A percentile compares a stretch with the other conserved stretches of the same genome.
Conservation (phyloP, 2,888 invertebrate genomes). For the Ypsolopha sequella region DNA sequence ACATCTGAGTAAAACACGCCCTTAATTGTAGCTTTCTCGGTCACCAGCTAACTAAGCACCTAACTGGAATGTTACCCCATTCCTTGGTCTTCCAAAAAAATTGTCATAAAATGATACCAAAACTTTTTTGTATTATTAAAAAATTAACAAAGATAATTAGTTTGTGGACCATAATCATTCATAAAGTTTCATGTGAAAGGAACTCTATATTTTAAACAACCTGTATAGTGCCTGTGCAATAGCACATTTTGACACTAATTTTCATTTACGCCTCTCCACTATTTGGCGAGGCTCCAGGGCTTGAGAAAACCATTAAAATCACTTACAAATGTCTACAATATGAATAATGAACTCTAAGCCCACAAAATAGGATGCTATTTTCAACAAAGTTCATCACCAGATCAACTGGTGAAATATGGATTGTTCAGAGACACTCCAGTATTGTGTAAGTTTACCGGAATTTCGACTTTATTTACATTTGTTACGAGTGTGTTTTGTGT, state of each 20-base stretch:
- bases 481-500: background rate
- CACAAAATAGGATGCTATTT: background rate
- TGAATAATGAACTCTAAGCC: background rate
- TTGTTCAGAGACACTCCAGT: background rate
- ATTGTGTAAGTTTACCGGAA: background rate
- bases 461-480: background rate
- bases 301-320: background rate
- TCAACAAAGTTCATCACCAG: background rate
- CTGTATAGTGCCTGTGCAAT: too few relatives aligned
- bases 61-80: too few relatives aligned
- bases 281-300: background rate
- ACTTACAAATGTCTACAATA: background rate
- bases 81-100: too few relatives aligned
- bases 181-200: too few relatives aligned
- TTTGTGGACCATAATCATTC: too few relatives aligned
- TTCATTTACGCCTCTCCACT: background rate
- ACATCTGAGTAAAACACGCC: too few relatives aligned
- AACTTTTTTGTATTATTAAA: too few relatives aligned
- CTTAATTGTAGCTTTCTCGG: too few relatives aligned
- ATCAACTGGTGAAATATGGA: background rate
- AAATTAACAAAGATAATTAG: too few relatives aligned
- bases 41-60: too few relatives aligned
- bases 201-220: too few relatives aligned
- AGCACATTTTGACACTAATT: background rate
- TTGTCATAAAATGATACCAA: too few relatives aligned